Evolutionary conservation across 2,797 vertebrate genomes (phyloP).

Genomic region (Schizopygopsis pylzovi): DNA sequence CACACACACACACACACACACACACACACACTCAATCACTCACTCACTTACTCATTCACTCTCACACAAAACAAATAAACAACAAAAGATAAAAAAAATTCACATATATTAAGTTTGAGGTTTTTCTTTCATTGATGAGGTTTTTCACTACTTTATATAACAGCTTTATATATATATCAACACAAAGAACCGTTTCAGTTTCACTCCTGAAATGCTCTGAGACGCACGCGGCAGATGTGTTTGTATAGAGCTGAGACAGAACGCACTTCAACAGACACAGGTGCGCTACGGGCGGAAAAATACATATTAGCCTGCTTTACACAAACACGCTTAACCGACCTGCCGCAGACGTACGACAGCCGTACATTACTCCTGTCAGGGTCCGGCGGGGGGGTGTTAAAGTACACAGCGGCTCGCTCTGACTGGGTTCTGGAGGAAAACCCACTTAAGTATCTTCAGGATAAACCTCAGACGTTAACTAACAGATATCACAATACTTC

Average conservation of each 20-base stretch:
- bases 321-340: conserved; percentile 75
- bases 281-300: conserved; percentile 30
- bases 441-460: background rate
- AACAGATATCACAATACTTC: too few relatives aligned
- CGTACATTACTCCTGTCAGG: conserved; percentile 77
- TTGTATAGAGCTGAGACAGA: conserved; percentile 8
- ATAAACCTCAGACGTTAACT: background rate
- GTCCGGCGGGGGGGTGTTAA: background rate
- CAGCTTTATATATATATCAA: background rate
- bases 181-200: background rate
- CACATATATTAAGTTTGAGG: background rate
- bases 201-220: background rate
- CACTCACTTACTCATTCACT: too few relatives aligned
- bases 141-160: background rate
- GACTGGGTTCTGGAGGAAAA: background rate
- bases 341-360: conserved; percentile 77
- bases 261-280: conserved; percentile 18
- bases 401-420: background rate
- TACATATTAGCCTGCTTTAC: conserved; percentile 74
- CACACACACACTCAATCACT: too few relatives aligned
- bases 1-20: too few relatives aligned
- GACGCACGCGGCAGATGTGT: background rate
- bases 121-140: background rate
- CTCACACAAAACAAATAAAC: background rate
- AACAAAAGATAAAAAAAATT: background rate